A percentile compares a stretch with the other conserved stretches of the same genome.
phyloP scores from a whole-genome alignment of 1,140 invertebrate genomes.

The Drosophila kikkawai region DNA sequence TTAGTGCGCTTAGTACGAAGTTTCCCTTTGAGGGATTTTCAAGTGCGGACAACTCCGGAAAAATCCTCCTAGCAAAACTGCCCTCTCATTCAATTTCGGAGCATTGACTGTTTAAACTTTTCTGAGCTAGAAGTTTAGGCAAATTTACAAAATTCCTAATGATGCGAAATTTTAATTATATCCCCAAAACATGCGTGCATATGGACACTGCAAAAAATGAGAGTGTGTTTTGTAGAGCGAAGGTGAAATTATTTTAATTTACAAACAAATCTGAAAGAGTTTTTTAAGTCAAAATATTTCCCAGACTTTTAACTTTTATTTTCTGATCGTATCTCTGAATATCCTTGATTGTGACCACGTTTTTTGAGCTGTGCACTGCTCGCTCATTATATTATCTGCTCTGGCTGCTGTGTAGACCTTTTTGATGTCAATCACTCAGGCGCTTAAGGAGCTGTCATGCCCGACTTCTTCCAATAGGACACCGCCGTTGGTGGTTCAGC shows the following conservation, averaged over 20 bases:
- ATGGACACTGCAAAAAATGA: conserved; percentile 1
- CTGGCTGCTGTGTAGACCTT: conserved; percentile 58
- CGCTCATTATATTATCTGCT: conserved; percentile 41
- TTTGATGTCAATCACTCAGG: conserved; percentile 83
- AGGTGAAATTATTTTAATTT: neutral
- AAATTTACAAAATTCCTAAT: conserved; percentile 70
- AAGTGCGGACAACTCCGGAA: conserved; percentile 15
- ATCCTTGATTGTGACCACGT: neutral
- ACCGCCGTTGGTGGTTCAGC: conserved; percentile 10
- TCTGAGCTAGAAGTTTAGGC: conserved; percentile 15
- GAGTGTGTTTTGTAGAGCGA: neutral
- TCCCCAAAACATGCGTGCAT: conserved; percentile 27
- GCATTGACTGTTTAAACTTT: conserved; percentile 33
- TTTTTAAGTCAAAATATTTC: neutral
- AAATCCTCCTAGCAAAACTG: conserved; percentile 28
- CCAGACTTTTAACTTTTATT: neutral
- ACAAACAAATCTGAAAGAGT: neutral
- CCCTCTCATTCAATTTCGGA: conserved; percentile 36
- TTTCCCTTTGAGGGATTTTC: conserved; percentile 37
- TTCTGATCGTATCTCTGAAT: neutral
- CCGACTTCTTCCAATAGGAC: conserved; percentile 72
- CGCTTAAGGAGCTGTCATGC: conserved; percentile 81
- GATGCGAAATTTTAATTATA: conserved; percentile 71
- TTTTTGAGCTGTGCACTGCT: conserved; percentile 9
- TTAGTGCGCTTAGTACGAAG: conserved; percentile 32